These are phyloP conservation scores for Condylostylus longicornis DNA, from an alignment of 1,140 invertebrate species.

Conservation along the genomic window DNA sequence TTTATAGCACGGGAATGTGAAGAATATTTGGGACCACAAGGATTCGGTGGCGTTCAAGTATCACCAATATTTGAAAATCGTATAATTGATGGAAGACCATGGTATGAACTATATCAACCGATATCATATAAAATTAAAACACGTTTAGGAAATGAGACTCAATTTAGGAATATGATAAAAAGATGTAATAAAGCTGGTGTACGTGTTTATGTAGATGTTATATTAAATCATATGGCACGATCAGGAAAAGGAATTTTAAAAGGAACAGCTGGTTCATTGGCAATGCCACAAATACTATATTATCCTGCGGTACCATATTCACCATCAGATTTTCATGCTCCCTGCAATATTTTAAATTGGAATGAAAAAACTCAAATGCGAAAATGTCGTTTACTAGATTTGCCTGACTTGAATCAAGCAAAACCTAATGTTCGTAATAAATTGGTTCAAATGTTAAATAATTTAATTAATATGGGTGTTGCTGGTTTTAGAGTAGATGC, in stretches of 20 bases:
- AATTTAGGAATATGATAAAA: constrained; percentile 52
- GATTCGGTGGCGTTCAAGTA: constrained; percentile 48
- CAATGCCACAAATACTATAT: constrained; percentile 31
- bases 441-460: constrained; percentile 50
- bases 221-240: constrained; percentile 63
- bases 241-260: constrained; percentile 25
- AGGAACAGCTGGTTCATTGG: constrained; percentile 43
- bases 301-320: constrained; percentile 47
- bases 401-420: constrained; percentile 53
- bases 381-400: constrained; percentile 53
- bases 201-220: constrained; percentile 53
- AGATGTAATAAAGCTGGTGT: constrained; percentile 53
- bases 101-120: constrained; percentile 73
- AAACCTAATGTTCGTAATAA: constrained; percentile 47
- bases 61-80: constrained; percentile 4
- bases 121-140: constrained; percentile 63
- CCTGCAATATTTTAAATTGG: constrained; percentile 40
- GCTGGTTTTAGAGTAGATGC: constrained; percentile 60
- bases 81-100: constrained; percentile 35
- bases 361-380: constrained; percentile 43
- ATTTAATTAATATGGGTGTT: constrained; percentile 54
- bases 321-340: constrained; percentile 38
- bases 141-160: constrained; percentile 50
- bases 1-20: constrained; percentile 61
- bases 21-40: constrained; percentile 47